A percentile compares a stretch with the other conserved stretches of the same genome.
Conservation (phyloP, 2,797 vertebrate genomes). For the Setipinna tenuifilis region DNA sequence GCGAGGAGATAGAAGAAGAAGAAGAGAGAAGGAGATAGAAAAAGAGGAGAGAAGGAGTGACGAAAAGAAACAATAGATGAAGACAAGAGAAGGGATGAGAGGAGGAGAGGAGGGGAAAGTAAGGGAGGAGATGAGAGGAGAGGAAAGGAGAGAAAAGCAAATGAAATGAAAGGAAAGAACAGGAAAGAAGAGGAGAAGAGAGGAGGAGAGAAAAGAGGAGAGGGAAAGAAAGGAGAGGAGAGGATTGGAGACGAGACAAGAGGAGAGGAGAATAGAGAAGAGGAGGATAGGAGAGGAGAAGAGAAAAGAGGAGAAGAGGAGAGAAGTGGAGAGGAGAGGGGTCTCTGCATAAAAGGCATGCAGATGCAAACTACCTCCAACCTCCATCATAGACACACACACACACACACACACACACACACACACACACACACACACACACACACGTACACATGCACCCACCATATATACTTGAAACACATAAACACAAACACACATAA, state of each 20-base stretch:
- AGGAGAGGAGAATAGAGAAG: too few species aligned
- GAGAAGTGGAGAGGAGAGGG: too few species aligned
- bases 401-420: conserved; percentile 40
- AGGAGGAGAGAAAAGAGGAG: background rate
- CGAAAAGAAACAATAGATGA: too few species aligned
- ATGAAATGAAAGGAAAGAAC: background rate
- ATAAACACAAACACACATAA: conserved; percentile 27
- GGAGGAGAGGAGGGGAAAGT: background rate
- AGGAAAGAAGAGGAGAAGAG: background rate
- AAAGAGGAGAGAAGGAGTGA: background rate
- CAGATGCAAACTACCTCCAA: too few species aligned
- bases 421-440: conserved; percentile 38
- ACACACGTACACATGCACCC: conserved; percentile 37
- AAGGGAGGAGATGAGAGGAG: background rate
- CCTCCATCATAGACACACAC: conserved; percentile 5
- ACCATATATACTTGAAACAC: background rate
- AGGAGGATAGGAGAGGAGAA: background rate
- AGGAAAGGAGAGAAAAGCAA: background rate
- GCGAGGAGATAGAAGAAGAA: background rate
- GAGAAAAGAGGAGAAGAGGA: background rate
- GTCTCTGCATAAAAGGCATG: too few species aligned
- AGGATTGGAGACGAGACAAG: too few species aligned
- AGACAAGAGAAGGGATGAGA: background rate
- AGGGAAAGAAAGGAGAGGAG: background rate
- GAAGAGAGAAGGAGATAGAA: background rate